phyloP scores from a whole-genome alignment of 2,888 invertebrate species.

The Drosophila dives region DNA sequence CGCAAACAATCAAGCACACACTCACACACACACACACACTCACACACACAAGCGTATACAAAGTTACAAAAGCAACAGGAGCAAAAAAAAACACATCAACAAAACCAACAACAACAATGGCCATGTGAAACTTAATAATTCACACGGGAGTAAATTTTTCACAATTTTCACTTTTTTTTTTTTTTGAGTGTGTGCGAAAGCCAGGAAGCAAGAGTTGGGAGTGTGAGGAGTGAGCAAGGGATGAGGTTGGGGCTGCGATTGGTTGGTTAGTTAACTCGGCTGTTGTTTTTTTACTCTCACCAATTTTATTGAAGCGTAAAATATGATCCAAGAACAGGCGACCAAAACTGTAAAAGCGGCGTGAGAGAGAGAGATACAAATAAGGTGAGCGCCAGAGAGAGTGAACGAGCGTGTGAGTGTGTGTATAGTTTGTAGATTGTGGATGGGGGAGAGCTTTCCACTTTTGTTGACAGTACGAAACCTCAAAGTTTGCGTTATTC shows the following conservation, averaged over 20 bases:
- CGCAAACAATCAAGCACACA: conserved; percentile 55
- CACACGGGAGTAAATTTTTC: conserved; percentile 79
- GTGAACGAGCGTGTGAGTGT: neutral
- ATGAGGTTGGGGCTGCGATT: neutral
- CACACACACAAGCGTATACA: conserved; percentile 17
- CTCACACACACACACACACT: conserved; percentile 23
- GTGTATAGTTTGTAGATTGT: conserved; percentile 3
- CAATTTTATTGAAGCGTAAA: conserved; percentile 78
- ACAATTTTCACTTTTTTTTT: conserved; percentile 65
- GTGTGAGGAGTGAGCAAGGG: neutral
- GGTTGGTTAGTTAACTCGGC: conserved; percentile 50
- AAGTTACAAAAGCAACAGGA: conserved; percentile 47
- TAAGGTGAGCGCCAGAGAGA: neutral
- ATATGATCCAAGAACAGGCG: conserved; percentile 65
- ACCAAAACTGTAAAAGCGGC: conserved; percentile 38
- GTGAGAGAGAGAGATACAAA: neutral
- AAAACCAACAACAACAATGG: conserved; percentile 49
- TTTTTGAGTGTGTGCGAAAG: conserved; percentile 6
- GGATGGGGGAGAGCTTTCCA: conserved; percentile 38
- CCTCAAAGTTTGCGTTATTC: conserved; percentile 73
- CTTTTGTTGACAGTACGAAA: conserved; percentile 78
- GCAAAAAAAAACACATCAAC: conserved; percentile 12
- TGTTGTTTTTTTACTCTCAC: conserved; percentile 41
- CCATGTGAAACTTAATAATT: conserved; percentile 77
- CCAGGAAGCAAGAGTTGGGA: neutral